phyloP scores from a whole-genome alignment of 2,113 vertebrate genomes.

The Delphinus delphis region DNA sequence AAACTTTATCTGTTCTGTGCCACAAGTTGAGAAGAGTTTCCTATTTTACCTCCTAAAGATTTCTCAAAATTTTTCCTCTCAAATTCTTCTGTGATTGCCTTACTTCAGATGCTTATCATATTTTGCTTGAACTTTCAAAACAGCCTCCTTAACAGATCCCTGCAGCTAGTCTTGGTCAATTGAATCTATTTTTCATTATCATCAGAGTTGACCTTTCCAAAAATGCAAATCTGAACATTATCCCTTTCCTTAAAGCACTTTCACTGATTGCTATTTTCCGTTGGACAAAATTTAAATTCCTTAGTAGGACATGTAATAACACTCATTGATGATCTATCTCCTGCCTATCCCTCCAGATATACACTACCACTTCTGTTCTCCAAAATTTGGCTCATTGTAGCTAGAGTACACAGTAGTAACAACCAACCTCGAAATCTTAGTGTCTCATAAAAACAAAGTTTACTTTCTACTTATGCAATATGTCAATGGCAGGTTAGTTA shows the following conservation, averaged over 20 bases:
- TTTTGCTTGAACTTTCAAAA: background rate
- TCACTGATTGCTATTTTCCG: background rate
- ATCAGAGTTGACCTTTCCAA: background rate
- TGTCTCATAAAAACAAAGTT: background rate
- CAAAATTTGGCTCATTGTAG: background rate
- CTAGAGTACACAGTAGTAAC: background rate
- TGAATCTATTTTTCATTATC: background rate
- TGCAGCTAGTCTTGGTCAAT: background rate
- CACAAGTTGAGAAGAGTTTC: background rate
- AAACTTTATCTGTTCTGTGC: background rate
- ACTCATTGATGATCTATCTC: background rate
- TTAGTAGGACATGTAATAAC: background rate
- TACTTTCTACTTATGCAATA: background rate
- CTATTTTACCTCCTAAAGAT: background rate
- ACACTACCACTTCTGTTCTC: background rate
- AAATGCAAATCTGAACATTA: background rate
- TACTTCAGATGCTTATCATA: background rate
- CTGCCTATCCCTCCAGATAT: too few relatives aligned
- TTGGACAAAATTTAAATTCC: background rate
- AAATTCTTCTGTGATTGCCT: background rate
- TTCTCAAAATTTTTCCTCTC: background rate
- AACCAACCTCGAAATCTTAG: background rate
- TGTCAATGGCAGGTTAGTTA: background rate
- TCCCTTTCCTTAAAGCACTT: background rate
- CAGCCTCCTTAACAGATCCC: background rate